Evolutionary conservation across 2,797 vertebrate genomes (phyloP), one percentile per base, ranked within the genome.

Genomic region (Tenualosa thibaudeaui): DNA sequence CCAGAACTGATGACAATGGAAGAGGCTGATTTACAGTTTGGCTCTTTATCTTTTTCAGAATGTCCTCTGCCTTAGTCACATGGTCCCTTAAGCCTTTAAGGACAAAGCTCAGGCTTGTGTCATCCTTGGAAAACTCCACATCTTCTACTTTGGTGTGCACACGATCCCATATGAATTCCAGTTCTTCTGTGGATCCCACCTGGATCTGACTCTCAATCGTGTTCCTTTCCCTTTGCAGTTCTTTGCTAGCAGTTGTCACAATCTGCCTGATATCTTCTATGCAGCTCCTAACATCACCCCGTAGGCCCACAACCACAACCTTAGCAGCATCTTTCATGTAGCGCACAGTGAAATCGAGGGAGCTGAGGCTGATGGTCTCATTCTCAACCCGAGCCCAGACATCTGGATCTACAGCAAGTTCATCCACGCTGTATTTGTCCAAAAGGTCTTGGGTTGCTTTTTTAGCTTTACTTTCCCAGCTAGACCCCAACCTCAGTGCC

Each of bases 221-320:
- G 86, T 89, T 90, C 81, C 84, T 92, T 83, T 91, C 82, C 1
- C 60, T 9, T 15, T 91, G 87, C 46, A 93, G 78, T 60, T 91
- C 85, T 46, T 75, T 65, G 24, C 17, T 75, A 43, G 89, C 85
- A 2, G 88, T 83, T 26, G 87, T 83, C 84, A 88, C 24, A 53
- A 90, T 82, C n/a, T 15, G 65, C 65, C 13, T 53, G 65, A 93
- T 83, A 82, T 86, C 87, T 17, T 85, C 83, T 2, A 43, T 62
- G 49, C 89, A 3, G 0, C 65, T 50, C 31, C n/a, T 58, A 5
- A 87, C 82, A 19, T 89, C 81, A 2, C 85, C 86, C 53, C 86
- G 84, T 22, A 88, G 49, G 1, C 92, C 92, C 43, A 90, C 85
- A 40, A 92, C 62, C 54, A 88, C 60, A 24, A 92, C 81, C 84